phyloP scores from a whole-genome alignment of 2,888 invertebrate species.

The Pemphredon lugubris region DNA sequence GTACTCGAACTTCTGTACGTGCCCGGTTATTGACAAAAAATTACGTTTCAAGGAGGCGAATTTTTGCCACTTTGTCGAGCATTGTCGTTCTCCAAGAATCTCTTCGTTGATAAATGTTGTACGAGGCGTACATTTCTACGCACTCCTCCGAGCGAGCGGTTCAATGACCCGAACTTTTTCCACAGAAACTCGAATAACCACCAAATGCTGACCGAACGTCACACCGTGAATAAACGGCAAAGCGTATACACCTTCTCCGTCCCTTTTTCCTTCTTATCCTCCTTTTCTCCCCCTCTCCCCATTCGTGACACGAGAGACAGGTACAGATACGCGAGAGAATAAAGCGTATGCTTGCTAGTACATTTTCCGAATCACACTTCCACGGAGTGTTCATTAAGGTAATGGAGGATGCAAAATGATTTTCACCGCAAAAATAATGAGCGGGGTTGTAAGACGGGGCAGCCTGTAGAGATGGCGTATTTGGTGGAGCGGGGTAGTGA shows the following conservation, averaged over 20 bases:
- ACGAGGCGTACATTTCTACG: too few species aligned
- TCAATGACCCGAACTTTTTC: neutral
- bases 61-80: too few species aligned
- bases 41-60: too few species aligned
- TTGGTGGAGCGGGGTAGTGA: neutral
- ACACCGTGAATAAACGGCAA: slow-evolving; percentile 25
- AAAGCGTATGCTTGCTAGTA: slow-evolving; percentile 7
- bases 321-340: neutral
- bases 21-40: too few species aligned
- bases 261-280: neutral
- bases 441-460: slow-evolving; percentile 32
- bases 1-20: too few species aligned
- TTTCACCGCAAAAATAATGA: slow-evolving; percentile 41
- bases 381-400: slow-evolving; percentile 68
- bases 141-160: neutral
- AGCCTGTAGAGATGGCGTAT: neutral
- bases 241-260: slow-evolving; percentile 10
- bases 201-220: slow-evolving; percentile 24
- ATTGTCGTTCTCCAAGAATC: too few species aligned
- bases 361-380: slow-evolving; percentile 52
- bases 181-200: neutral
- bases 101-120: too few species aligned
- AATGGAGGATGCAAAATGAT: slow-evolving; percentile 65
- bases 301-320: slow-evolving; percentile 2
- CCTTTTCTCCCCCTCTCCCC: neutral